These are phyloP conservation scores for Lepus timidus DNA, from an alignment of 2,113 vertebrate genomes.

Conservation along the genomic window DNA sequence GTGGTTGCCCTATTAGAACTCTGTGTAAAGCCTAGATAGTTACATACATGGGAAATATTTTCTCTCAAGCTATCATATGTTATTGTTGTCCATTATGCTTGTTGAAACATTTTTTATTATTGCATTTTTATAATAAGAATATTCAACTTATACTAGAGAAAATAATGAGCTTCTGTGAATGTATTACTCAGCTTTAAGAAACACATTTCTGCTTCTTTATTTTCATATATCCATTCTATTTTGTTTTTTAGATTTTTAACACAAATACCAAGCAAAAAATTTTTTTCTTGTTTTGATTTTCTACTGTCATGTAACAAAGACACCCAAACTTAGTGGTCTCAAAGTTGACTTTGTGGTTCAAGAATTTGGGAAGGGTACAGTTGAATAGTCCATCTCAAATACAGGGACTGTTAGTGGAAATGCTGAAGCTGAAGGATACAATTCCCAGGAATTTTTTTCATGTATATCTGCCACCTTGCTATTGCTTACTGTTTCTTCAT, in stretches of 20 bases:
- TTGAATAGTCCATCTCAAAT: neutral
- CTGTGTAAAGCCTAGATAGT: neutral
- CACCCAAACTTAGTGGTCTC: neutral
- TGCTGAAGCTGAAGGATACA: neutral
- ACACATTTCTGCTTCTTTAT: neutral
- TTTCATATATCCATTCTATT: neutral
- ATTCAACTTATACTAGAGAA: neutral
- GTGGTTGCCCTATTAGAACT: neutral
- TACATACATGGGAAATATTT: neutral
- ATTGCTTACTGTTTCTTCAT: neutral
- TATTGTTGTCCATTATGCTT: neutral
- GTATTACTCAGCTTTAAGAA: too few relatives aligned
- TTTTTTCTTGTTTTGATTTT: neutral
- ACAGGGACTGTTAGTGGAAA: neutral
- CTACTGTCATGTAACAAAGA: neutral
- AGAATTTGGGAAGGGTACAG: neutral
- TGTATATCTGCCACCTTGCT: neutral
- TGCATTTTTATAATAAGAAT: neutral
- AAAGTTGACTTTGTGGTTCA: neutral
- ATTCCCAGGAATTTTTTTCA: neutral
- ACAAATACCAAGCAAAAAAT: neutral
- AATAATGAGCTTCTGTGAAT: too few relatives aligned
- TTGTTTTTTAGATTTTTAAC: neutral
- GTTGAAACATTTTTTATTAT: neutral
- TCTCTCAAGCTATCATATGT: too few relatives aligned